Conservation (phyloP, 92 coral and sea anemone genomes). For the Epizoanthus stellaris region DNA sequence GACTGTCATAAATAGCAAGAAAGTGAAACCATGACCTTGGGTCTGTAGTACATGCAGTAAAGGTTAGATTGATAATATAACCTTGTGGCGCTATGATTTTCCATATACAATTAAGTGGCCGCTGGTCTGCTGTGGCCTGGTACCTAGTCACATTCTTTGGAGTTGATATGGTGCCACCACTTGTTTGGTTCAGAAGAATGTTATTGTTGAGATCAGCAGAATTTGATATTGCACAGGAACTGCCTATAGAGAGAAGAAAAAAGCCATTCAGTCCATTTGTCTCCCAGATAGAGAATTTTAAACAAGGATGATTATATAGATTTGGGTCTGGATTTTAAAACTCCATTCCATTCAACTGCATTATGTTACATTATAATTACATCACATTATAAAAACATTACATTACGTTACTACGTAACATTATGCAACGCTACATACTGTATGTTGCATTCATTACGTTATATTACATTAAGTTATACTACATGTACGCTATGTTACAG, state of each 20-base stretch:
- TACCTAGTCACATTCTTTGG: neutral
- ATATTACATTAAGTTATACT: no score
- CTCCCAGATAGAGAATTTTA: neutral
- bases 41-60: neutral
- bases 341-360: no score
- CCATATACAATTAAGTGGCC: conserved; percentile 5
- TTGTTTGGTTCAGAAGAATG: conserved; percentile 7
- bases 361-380: no score
- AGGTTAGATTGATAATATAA: neutral
- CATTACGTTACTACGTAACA: no score
- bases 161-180: conserved; percentile 25
- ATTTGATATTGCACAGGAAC: conserved; percentile 14
- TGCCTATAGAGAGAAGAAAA: neutral
- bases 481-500: no score
- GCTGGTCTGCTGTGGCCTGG: neutral
- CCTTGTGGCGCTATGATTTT: conserved; percentile 27
- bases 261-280: neutral
- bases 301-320: no score
- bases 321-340: no score
- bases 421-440: no score
- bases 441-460: no score
- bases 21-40: neutral
- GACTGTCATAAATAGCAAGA: conserved; percentile 25
- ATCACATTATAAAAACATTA: no score
- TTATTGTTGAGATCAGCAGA: conserved; percentile 33